phyloP scores from a whole-genome alignment of 2,797 vertebrate species.

The Bovichtus variegatus region DNA sequence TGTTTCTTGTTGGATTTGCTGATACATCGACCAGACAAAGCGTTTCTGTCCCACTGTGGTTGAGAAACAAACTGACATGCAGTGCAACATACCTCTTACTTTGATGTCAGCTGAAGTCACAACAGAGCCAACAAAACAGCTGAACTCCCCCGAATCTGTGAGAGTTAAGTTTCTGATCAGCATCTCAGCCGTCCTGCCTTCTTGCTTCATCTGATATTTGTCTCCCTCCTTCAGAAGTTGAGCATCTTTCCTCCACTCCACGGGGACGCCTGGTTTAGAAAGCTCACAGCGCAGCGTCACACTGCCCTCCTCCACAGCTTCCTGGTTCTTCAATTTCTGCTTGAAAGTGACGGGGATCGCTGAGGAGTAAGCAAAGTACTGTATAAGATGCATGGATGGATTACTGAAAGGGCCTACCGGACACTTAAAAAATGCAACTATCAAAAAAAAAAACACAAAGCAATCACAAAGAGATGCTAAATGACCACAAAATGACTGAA shows the following conservation, averaged over 20 bases:
- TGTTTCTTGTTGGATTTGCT: not conserved
- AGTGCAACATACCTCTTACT: constrained; percentile 80
- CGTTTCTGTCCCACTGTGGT: not conserved
- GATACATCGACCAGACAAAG: not conserved
- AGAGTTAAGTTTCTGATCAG: constrained; percentile 81
- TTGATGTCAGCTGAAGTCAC: constrained; percentile 81
- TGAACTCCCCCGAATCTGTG: constrained; percentile 81
- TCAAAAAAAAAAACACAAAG: too few species aligned
- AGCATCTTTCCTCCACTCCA: constrained; percentile 88
- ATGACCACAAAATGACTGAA: too few species aligned
- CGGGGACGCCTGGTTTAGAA: constrained; percentile 80
- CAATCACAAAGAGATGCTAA: too few species aligned
- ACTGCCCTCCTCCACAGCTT: constrained; percentile 82
- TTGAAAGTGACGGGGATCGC: constrained; percentile 88
- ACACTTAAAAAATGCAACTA: too few species aligned
- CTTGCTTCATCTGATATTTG: constrained; percentile 85
- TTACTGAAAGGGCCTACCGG: too few species aligned
- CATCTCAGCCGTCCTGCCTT: constrained; percentile 83
- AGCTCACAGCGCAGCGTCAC: constrained; percentile 85
- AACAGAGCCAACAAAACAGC: constrained; percentile 76
- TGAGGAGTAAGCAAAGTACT: constrained; percentile 57
- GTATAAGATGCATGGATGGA: not conserved
- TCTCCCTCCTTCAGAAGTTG: constrained; percentile 74
- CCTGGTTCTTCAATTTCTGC: constrained; percentile 86
- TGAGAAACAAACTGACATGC: not conserved